Percentiles rank a stretch among this genome's conserved stretches.
These are phyloP conservation scores for Struthio camelus DNA, from an alignment of 2,113 vertebrate species.

Conservation along the genomic window DNA sequence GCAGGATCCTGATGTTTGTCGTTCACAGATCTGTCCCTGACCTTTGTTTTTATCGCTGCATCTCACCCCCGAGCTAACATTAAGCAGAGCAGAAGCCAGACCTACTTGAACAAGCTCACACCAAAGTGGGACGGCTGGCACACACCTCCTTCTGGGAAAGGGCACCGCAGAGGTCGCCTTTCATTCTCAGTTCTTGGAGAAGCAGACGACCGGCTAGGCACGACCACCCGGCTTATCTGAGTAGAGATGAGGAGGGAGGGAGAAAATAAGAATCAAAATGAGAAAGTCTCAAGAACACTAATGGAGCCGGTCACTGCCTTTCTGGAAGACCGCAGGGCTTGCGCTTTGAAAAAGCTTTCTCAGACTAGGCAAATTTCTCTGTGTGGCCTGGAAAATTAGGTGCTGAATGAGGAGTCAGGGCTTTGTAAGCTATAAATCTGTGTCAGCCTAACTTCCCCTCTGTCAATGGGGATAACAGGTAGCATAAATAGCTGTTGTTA, in stretches of 20 bases:
- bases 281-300: not conserved
- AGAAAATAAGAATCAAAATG: not conserved
- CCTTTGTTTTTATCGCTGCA: slow-evolving; percentile 47
- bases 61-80: slow-evolving; percentile 17
- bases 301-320: not conserved
- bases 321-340: not conserved
- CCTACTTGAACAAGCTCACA: not conserved
- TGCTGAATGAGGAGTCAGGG: not conserved
- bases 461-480: not conserved
- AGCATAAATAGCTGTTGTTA: not conserved
- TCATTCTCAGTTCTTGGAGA: not conserved
- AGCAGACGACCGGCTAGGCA: not conserved
- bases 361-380: not conserved
- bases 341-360: not conserved
- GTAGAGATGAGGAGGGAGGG: not conserved
- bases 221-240: not conserved
- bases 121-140: not conserved
- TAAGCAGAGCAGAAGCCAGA: not conserved
- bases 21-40: slow-evolving; percentile 11
- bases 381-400: not conserved
- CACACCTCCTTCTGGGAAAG: not conserved
- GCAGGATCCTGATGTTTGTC: not conserved
- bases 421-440: not conserved
- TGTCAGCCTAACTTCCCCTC: not conserved
- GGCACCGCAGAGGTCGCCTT: not conserved